phyloP scores from a whole-genome alignment of 2,888 invertebrate species.

The Xestia xanthographa region DNA sequence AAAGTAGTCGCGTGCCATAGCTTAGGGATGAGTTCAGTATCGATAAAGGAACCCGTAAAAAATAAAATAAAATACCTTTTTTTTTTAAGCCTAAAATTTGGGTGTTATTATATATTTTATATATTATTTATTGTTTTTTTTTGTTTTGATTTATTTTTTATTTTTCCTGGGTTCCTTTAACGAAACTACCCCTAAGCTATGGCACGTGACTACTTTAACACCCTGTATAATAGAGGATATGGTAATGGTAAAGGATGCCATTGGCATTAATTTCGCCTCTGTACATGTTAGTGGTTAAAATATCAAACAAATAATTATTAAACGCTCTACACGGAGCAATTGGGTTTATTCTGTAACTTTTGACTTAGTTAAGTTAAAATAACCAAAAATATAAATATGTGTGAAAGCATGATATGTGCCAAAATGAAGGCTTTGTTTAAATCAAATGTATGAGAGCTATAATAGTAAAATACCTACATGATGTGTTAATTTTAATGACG shows the following conservation, averaged over 20 bases:
- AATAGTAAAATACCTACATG: background rate
- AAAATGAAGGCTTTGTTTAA: constrained; percentile 45
- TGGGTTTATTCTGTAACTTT: constrained; percentile 13
- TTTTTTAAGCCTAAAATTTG: too few relatives aligned
- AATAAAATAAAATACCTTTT: too few relatives aligned
- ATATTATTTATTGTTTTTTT: too few relatives aligned
- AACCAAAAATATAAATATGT: constrained; percentile 27
- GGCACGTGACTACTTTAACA: too few relatives aligned
- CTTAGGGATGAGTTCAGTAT: too few relatives aligned
- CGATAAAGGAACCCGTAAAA: too few relatives aligned
- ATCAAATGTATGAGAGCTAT: constrained; percentile 26
- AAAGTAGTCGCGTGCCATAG: too few relatives aligned
- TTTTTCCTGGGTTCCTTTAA: too few relatives aligned
- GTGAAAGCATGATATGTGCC: constrained; percentile 46
- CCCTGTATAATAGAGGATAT: too few relatives aligned
- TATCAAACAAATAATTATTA: background rate
- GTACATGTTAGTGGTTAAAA: background rate
- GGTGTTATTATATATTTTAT: too few relatives aligned
- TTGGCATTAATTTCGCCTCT: background rate
- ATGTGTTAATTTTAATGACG: constrained; percentile 12
- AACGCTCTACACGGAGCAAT: background rate
- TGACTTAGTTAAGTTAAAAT: constrained; percentile 4
- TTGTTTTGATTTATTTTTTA: too few relatives aligned
- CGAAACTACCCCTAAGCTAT: too few relatives aligned
- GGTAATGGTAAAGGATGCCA: background rate